A percentile compares a stretch with the other conserved stretches of the same genome.
These are phyloP conservation scores for Diabrotica balteata DNA, from an alignment of 2,888 invertebrate species.

Conservation along the genomic window DNA sequence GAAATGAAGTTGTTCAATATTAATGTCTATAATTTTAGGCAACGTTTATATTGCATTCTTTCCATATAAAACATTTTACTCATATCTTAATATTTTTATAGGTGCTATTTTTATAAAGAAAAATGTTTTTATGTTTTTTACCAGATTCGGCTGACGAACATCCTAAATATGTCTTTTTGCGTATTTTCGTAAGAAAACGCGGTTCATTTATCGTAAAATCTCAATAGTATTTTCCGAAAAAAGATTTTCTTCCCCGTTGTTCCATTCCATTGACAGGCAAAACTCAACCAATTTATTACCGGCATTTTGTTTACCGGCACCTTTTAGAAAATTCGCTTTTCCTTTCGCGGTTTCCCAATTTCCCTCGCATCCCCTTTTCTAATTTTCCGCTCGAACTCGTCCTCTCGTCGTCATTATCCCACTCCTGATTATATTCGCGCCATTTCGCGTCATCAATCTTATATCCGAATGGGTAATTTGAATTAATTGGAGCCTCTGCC, in stretches of 20 bases:
- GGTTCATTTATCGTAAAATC: neutral
- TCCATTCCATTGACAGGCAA: conserved; percentile 15
- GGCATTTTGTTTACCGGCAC: conserved; percentile 26
- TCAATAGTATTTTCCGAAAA: neutral
- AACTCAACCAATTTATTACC: conserved; percentile 19
- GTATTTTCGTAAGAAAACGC: neutral
- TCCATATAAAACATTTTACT: no score
- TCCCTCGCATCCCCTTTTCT: conserved; percentile 14
- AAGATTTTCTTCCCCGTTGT: conserved; percentile 4
- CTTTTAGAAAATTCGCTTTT: conserved; percentile 7
- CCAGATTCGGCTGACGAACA: neutral
- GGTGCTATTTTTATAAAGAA: no score
- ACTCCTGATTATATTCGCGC: conserved; percentile 31
- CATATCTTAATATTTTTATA: no score
- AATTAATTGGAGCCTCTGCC: conserved; percentile 27
- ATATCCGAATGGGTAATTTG: conserved; percentile 32
- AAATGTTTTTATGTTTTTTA: neutral
- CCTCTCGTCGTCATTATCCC: conserved; percentile 30
- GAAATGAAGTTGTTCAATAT: no score
- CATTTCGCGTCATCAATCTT: conserved; percentile 33
- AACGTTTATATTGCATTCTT: no score
- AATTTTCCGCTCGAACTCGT: conserved; percentile 31
- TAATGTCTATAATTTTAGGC: no score
- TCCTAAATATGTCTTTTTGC: neutral
- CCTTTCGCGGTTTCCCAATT: conserved; percentile 18